A percentile compares a stretch with the other conserved stretches of the same genome.
These are phyloP conservation scores for Gymnoscopelus braueri DNA, from an alignment of 2,797 vertebrate species.

Conservation along the genomic window DNA sequence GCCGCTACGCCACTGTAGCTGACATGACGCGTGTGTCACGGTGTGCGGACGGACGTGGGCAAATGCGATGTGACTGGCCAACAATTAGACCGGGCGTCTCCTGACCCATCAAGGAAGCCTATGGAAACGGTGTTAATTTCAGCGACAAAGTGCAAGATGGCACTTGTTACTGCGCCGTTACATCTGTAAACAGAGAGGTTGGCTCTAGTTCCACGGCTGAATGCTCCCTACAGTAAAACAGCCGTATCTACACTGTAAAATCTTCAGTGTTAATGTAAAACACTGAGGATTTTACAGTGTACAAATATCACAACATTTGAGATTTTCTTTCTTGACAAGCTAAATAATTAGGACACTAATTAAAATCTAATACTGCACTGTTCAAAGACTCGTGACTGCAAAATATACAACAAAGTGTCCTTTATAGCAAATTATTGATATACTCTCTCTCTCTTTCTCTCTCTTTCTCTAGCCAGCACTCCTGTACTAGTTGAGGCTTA, in stretches of 20 bases:
- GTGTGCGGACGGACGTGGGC: conserved; percentile 73
- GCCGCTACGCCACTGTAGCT: conserved; percentile 72
- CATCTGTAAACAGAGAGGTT: conserved; percentile 38
- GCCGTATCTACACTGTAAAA: too few relatives aligned
- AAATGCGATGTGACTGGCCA: conserved; percentile 82
- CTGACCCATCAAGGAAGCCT: conserved; percentile 76
- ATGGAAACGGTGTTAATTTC: conserved; percentile 77
- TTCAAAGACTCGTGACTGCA: too few relatives aligned
- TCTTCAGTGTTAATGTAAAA: too few relatives aligned
- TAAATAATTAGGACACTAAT: conserved; percentile 52
- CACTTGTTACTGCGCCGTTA: conserved; percentile 52
- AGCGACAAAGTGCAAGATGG: conserved; percentile 54
- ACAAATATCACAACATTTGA: neutral
- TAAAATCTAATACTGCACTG: neutral
- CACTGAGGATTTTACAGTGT: neutral
- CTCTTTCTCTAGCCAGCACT: conserved; percentile 25
- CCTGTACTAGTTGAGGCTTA: conserved; percentile 65
- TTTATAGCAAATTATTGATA: conserved; percentile 72
- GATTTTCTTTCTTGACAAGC: conserved; percentile 32
- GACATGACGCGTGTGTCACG: conserved; percentile 81
- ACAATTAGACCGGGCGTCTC: conserved; percentile 82
- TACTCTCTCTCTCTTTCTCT: conserved; percentile 61
- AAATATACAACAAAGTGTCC: conserved; percentile 63
- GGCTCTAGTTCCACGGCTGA: conserved; percentile 37
- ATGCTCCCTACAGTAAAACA: conserved; percentile 9